phyloP scores from a whole-genome alignment of 2,113 vertebrate species.

The Leptosomus discolor region DNA sequence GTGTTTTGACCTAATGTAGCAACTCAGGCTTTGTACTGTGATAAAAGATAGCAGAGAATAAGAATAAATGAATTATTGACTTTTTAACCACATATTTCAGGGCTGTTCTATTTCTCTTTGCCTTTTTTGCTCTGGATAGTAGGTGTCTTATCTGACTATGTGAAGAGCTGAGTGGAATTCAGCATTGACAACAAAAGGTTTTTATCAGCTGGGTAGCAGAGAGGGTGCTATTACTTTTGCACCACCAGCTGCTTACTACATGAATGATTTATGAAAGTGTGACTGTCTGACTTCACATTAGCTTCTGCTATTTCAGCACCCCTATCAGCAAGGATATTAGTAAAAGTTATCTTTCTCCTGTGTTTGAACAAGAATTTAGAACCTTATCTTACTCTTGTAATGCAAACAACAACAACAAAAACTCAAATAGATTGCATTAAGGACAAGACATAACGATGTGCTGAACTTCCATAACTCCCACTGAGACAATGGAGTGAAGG shows the following conservation, averaged over 20 bases:
- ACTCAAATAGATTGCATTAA: background rate
- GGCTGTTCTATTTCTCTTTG: background rate
- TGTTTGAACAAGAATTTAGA: conserved; percentile 1
- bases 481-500: conserved; percentile 8
- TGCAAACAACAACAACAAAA: background rate
- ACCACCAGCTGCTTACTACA: conserved; percentile 37
- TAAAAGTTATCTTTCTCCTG: background rate
- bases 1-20: background rate
- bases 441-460: background rate
- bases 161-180: background rate
- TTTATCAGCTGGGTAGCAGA: conserved; percentile 10
- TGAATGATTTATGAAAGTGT: conserved; percentile 53
- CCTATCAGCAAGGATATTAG: background rate
- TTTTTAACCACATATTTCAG: background rate
- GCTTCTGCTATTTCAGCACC: background rate
- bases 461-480: conserved; percentile 16
- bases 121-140: background rate
- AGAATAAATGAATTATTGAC: background rate
- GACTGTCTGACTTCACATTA: conserved; percentile 30
- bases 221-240: conserved; percentile 34
- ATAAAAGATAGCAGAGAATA: background rate
- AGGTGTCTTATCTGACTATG: background rate
- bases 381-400: background rate
- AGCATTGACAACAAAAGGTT: background rate
- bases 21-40: background rate